These are phyloP conservation scores for Melanchra persicariae DNA, from an alignment of 2,888 invertebrate genomes.

Conservation along the genomic window DNA sequence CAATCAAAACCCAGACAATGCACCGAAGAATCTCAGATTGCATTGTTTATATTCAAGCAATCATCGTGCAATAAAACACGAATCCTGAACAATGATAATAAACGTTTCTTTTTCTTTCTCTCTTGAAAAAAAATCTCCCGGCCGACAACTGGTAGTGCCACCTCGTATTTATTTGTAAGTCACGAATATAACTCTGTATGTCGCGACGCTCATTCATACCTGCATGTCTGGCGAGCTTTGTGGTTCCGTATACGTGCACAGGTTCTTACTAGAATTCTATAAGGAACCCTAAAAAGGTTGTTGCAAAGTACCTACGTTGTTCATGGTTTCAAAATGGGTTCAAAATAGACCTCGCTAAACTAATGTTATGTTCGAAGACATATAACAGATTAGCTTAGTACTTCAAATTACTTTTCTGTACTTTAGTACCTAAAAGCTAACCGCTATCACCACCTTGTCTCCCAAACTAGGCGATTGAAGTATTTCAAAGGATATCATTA, in stretches of 20 bases:
- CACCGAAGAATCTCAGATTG: constrained; percentile 14
- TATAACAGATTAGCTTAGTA: neutral
- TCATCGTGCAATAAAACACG: constrained; percentile 38
- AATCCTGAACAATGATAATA: constrained; percentile 31
- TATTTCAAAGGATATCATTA: too few relatives aligned
- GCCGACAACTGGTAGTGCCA: constrained; percentile 41
- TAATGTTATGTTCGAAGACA: neutral
- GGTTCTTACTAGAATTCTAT: constrained; percentile 7
- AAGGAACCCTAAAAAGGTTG: constrained; percentile 17
- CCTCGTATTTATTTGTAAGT: constrained; percentile 63
- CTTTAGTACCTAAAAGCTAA: neutral
- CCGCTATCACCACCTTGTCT: neutral
- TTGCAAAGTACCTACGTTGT: neutral
- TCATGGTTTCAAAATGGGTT: neutral
- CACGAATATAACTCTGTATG: constrained; percentile 68
- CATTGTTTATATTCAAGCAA: constrained; percentile 50
- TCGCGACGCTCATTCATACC: constrained; percentile 71
- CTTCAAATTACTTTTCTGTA: neutral
- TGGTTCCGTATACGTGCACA: constrained; percentile 36
- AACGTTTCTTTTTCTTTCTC: neutral
- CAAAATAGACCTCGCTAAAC: neutral
- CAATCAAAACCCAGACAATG: constrained; percentile 37
- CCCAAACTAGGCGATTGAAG: neutral
- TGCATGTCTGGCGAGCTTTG: constrained; percentile 51
- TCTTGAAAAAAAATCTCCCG: constrained; percentile 19